Conservation (phyloP, 1,140 invertebrate species). For the Tachypleus tridentatus region DNA sequence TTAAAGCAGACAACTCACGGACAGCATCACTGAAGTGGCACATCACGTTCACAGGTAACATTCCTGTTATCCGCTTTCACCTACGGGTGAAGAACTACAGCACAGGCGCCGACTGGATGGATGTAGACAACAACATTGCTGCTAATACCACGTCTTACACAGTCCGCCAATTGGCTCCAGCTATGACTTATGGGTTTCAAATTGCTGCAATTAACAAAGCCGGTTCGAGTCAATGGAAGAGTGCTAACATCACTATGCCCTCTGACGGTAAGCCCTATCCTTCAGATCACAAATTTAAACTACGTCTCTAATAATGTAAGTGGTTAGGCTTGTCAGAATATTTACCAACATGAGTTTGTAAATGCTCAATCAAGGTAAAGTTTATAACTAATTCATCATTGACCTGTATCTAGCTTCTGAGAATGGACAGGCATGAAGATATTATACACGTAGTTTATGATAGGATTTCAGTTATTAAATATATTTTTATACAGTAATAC, state of each 20-base stretch:
- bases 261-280: constrained; percentile 17
- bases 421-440: no score
- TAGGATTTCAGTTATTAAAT: no score
- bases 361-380: no score
- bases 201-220: constrained; percentile 16
- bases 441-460: no score
- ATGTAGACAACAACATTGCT: constrained; percentile 16
- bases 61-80: constrained; percentile 16
- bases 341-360: no score
- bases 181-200: constrained; percentile 17
- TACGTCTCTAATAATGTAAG: no score
- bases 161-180: constrained; percentile 17
- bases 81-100: constrained; percentile 15
- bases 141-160: constrained; percentile 16
- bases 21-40: constrained; percentile 17
- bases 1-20: constrained; percentile 14
- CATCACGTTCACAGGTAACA: constrained; percentile 15
- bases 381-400: no score
- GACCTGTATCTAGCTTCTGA: no score
- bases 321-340: no score
- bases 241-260: constrained; percentile 24
- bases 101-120: constrained; percentile 12
- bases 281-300: no score
- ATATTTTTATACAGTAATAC: no score
- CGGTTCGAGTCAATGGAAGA: constrained; percentile 19